Conservation (phyloP, 2,113 vertebrate genomes). For the Dipodomys merriami region DNA sequence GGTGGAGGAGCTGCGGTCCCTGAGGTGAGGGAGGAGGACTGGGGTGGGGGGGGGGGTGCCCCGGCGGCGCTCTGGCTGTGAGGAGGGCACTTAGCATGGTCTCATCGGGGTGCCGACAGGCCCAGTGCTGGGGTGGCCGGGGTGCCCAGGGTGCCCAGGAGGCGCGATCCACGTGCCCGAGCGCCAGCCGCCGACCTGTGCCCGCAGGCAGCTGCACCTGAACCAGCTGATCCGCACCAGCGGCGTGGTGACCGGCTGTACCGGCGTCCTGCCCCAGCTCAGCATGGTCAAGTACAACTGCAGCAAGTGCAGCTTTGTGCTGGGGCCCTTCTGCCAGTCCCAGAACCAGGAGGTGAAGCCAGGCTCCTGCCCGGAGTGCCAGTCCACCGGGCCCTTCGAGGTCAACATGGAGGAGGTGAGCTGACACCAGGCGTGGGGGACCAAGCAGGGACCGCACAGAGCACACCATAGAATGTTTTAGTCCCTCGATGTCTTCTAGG, state of each 20-base stretch:
- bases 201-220: slow-evolving; percentile 94
- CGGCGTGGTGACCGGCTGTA: slow-evolving; percentile 97
- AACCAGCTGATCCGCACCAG: slow-evolving; percentile 99
- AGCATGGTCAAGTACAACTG: slow-evolving; percentile 99
- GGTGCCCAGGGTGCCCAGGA: no score
- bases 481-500: neutral
- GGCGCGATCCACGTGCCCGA: no score
- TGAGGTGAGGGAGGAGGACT: slow-evolving; percentile 87
- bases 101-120: fast-evolving
- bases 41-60: no score
- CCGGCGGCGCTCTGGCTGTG: no score
- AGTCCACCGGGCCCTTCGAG: slow-evolving; percentile 96
- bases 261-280: slow-evolving; percentile 96
- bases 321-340: slow-evolving; percentile 97
- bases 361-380: slow-evolving; percentile 97
- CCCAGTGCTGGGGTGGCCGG: no score
- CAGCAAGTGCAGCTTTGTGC: slow-evolving; percentile 95
- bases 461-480: neutral
- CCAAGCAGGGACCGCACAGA: fast-evolving
- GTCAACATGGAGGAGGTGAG: slow-evolving; percentile 99
- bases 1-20: slow-evolving; percentile 96
- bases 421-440: neutral
- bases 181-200: neutral
- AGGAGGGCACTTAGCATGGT: no score
- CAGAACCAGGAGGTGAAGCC: slow-evolving; percentile 99